These are phyloP conservation scores for Buceros bicornis DNA, from an alignment of 2,797 vertebrate species.

Conservation along the genomic window DNA sequence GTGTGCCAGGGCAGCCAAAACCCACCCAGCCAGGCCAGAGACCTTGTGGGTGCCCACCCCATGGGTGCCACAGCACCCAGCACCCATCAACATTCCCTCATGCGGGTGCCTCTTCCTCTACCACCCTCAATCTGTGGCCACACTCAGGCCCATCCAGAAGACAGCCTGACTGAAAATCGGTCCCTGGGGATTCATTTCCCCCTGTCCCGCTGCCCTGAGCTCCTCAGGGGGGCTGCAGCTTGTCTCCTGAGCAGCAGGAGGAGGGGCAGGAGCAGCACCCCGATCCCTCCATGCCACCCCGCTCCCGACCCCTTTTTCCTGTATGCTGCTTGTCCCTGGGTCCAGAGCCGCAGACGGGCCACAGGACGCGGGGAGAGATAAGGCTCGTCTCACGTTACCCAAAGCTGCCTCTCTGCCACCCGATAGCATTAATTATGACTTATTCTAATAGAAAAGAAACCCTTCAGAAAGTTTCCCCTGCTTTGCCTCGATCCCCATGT, in stretches of 20 bases:
- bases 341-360: neutral
- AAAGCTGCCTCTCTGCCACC: neutral
- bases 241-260: neutral
- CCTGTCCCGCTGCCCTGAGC: fast-evolving
- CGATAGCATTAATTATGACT: conserved; percentile 61
- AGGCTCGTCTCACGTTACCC: conserved; percentile 40
- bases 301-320: neutral
- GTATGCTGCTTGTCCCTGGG: neutral
- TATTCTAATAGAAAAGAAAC: conserved; percentile 45
- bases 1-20: fast-evolving
- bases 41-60: fast-evolving
- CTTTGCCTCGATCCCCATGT: neutral
- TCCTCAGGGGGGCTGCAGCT: fast-evolving
- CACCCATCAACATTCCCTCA: neutral
- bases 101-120: neutral
- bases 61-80: no score
- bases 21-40: fast-evolving
- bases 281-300: neutral
- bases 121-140: neutral
- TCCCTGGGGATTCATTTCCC: fast-evolving
- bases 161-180: neutral
- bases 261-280: neutral
- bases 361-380: neutral
- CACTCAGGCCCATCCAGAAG: neutral
- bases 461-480: conserved; percentile 40